These are phyloP conservation scores for Amblyjoppa proteus DNA, from an alignment of 2,888 invertebrate species.

Conservation along the genomic window DNA sequence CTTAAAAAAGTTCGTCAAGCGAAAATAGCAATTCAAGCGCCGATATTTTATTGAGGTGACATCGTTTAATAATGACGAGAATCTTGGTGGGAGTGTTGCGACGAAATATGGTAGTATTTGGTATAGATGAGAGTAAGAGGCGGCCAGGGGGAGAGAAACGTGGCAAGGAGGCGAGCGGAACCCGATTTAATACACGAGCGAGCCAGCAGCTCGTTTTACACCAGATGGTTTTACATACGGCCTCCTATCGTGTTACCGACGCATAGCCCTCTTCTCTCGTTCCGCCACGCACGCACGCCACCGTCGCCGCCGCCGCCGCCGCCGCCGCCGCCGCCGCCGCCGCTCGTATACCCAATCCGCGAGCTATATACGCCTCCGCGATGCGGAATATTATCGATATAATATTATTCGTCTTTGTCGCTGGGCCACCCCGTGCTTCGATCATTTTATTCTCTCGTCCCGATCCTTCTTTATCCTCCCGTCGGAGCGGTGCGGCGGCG, in stretches of 20 bases:
- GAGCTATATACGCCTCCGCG: slow-evolving; percentile 71
- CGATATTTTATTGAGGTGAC: background rate
- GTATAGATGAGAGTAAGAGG: slow-evolving; percentile 51
- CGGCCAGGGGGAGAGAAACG: slow-evolving; percentile 39
- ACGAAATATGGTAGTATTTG: slow-evolving; percentile 36
- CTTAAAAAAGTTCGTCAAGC: background rate
- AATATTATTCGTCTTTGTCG: slow-evolving; percentile 77
- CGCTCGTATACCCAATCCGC: slow-evolving; percentile 70
- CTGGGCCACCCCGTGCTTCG: slow-evolving; percentile 55
- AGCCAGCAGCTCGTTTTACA: slow-evolving; percentile 84
- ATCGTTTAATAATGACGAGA: background rate
- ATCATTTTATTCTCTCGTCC: slow-evolving; percentile 59
- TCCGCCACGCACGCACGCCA: slow-evolving; percentile 62
- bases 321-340: slow-evolving; percentile 60
- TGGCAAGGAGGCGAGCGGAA: slow-evolving; percentile 66
- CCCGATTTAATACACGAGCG: slow-evolving; percentile 84
- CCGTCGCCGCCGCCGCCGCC: slow-evolving; percentile 62
- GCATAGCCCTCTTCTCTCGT: slow-evolving; percentile 62
- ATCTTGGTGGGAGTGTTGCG: background rate
- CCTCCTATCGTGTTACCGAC: slow-evolving; percentile 83
- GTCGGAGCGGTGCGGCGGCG: slow-evolving; percentile 52
- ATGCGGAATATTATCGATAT: slow-evolving; percentile 78
- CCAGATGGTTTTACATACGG: slow-evolving; percentile 84
- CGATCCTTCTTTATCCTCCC: slow-evolving; percentile 47
- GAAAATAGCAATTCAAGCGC: background rate